Percentiles rank a stretch among this genome's conserved stretches.
These are phyloP conservation scores for Toxotes lorentzi DNA, from an alignment of 2,797 vertebrate genomes.

Conservation along the genomic window DNA sequence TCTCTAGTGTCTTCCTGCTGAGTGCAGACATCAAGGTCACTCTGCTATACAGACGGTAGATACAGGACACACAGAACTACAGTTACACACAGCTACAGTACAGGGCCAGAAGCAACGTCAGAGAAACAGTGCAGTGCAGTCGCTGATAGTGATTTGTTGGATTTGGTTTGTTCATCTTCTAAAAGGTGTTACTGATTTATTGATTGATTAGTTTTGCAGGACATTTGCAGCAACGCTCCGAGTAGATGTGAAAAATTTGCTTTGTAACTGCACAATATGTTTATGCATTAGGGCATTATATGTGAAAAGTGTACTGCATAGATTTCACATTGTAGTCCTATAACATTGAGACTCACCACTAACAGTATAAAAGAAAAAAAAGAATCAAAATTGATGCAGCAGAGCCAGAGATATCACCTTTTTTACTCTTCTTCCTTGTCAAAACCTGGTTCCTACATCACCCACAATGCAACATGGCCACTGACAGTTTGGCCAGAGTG, in stretches of 20 bases:
- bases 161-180: neutral
- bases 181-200: constrained; percentile 20
- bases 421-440: neutral
- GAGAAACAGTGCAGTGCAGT: constrained; percentile 31
- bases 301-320: neutral
- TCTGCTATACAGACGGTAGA: constrained; percentile 61
- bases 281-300: neutral
- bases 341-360: neutral
- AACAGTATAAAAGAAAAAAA: neutral
- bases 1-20: constrained; percentile 74
- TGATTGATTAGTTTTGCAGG: constrained; percentile 11
- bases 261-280: neutral
- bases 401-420: neutral
- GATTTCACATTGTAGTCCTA: neutral
- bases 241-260: neutral
- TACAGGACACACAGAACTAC: constrained; percentile 65
- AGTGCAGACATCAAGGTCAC: constrained; percentile 80
- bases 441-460: neutral
- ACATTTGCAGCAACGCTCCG: neutral
- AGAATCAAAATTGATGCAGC: neutral
- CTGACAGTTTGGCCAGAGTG: neutral
- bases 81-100: constrained; percentile 15
- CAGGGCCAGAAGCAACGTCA: constrained; percentile 22
- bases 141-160: constrained; percentile 7
- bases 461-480: constrained; percentile 19